Conservation (phyloP, 1,140 invertebrate genomes). For the Pararge aegeria region DNA sequence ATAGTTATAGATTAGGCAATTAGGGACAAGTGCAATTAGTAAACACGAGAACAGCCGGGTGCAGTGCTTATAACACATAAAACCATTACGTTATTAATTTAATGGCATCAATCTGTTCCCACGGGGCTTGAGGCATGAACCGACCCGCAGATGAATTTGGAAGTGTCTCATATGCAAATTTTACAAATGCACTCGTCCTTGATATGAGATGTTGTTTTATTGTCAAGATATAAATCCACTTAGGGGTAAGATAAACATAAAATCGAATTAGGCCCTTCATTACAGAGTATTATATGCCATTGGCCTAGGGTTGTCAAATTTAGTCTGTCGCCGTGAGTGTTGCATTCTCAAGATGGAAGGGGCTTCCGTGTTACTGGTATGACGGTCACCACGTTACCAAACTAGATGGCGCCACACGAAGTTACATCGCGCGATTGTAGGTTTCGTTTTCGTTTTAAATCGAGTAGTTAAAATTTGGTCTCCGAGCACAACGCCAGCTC, state of each 20-base stretch:
- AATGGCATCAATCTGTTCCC: slow-evolving; percentile 14
- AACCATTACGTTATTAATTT: slow-evolving; percentile 8
- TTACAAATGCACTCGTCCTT: slow-evolving; percentile 42
- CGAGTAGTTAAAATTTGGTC: no score
- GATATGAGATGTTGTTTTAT: slow-evolving; percentile 53
- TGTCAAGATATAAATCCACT: slow-evolving; percentile 60
- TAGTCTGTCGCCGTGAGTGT: no score
- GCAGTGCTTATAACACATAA: background rate
- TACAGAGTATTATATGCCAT: slow-evolving; percentile 39
- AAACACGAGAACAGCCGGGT: no score
- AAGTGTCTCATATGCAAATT: slow-evolving; percentile 39
- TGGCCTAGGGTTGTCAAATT: background rate
- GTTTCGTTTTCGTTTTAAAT: no score
- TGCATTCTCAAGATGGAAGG: no score
- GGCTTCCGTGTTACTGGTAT: no score
- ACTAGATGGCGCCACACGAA: no score
- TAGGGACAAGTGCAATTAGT: no score
- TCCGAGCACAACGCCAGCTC: no score
- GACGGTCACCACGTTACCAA: no score
- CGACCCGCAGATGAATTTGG: slow-evolving; percentile 30
- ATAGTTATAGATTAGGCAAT: no score
- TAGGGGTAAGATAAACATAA: slow-evolving; percentile 52
- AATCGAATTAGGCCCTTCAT: slow-evolving; percentile 70
- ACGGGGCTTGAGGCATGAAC: slow-evolving; percentile 10
- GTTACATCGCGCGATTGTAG: no score